phyloP scores from a whole-genome alignment of 2,888 invertebrate genomes.

The Lasioglossum malachurum region DNA sequence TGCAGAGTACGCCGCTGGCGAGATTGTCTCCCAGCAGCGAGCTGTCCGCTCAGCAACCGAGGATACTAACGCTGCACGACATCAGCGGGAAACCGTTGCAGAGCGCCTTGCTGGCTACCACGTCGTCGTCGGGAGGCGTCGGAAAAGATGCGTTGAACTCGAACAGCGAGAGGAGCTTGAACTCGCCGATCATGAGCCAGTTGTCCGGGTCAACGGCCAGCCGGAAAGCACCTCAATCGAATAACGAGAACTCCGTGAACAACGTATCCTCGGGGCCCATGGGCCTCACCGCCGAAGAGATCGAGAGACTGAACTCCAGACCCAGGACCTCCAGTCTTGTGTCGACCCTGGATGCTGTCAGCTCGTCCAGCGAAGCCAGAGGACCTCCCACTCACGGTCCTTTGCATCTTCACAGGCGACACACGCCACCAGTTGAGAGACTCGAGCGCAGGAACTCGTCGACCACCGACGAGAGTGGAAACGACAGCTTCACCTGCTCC shows the following conservation, averaged over 20 bases:
- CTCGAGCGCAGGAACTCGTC: slow-evolving; percentile 91
- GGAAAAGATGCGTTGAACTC: slow-evolving; percentile 96
- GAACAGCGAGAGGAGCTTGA: slow-evolving; percentile 95
- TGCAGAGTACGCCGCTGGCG: slow-evolving; percentile 96
- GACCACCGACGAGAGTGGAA: slow-evolving; percentile 96
- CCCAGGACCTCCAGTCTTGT: slow-evolving; percentile 96
- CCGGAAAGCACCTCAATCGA: slow-evolving; percentile 90
- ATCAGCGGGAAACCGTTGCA: slow-evolving; percentile 97
- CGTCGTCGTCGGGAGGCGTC: slow-evolving; percentile 94
- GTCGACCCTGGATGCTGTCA: slow-evolving; percentile 96
- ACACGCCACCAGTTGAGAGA: slow-evolving; percentile 91
- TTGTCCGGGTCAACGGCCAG: slow-evolving; percentile 93
- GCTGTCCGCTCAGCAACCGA: slow-evolving; percentile 94
- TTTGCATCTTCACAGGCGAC: slow-evolving; percentile 87
- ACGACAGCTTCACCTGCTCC: slow-evolving; percentile 99
- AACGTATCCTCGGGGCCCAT: slow-evolving; percentile 90
- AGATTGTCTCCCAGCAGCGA: slow-evolving; percentile 96
- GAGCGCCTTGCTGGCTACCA: slow-evolving; percentile 94
- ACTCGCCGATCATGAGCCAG: slow-evolving; percentile 97
- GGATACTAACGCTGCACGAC: slow-evolving; percentile 96
- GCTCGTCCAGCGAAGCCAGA: slow-evolving; percentile 94
- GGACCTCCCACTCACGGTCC: slow-evolving; percentile 89
- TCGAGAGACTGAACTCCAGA: slow-evolving; percentile 94
- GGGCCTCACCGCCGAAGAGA: slow-evolving; percentile 96
- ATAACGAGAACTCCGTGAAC: slow-evolving; percentile 86